Evolutionary conservation across 1,140 invertebrate genomes (phyloP), one percentile per base, ranked within the genome.

Genomic region (Hypothenemus hampei): DNA sequence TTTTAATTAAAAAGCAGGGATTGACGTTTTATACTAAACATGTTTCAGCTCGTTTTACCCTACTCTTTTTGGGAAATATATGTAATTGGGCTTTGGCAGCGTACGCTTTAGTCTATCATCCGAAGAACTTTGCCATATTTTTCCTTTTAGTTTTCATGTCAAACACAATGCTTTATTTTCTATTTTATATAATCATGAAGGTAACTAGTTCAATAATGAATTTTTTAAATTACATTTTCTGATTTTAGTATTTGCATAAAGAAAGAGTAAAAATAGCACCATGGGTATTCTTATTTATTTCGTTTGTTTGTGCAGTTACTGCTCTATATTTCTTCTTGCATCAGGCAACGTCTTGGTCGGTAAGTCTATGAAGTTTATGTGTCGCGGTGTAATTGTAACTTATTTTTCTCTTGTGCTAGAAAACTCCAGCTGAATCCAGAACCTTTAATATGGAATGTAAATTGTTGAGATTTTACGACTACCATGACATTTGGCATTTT

Each of bases 401-500:
- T 54, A 37, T 50, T 45, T 40, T 37, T 6, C 23, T 15, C 11
- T 49, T 15, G 11, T 39, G 15, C 3, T 16, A 88, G 82, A 57
- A 82, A 61, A 86, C 85, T 1, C 88, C 92, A 8, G 89, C 91
- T 0, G 75, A 84, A 65, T 93, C 89, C 0, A 78, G 90, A 23
- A 61, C 58, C 74, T 78, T 20, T 59, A 96, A 95, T 71, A 78
- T 79, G 29, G 76, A 78, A 18, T 96, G 92, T 68, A 73, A 81
- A 3, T 64, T 92, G 4, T 73, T 93, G 2, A 73, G 81, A 41
- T 92, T 93, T 65, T 93, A 88, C 67, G 92, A 96, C 72, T 80
- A 77, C 23, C 92, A 95, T 71, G 91, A 95, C 65, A 79, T 91
- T 18, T 95, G 92, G 92, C 91, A 95, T 72, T 83, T 92, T 61